These are phyloP conservation scores for Cheilosia grossa DNA, from an alignment of 2,888 invertebrate genomes.

Conservation along the genomic window DNA sequence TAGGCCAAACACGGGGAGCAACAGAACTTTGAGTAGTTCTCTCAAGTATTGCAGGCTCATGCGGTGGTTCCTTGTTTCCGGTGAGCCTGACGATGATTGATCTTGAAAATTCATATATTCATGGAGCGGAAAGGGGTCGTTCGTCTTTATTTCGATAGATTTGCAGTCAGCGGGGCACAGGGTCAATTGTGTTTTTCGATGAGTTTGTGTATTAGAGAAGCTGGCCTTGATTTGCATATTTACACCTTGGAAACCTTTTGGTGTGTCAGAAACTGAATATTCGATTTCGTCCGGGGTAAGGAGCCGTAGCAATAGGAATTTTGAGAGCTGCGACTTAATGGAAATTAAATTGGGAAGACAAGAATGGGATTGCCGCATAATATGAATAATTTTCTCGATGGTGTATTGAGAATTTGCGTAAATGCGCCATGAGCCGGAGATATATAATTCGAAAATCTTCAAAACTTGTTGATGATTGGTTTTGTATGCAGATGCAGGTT, in stretches of 20 bases:
- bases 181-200: slow-evolving; percentile 43
- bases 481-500: slow-evolving; percentile 1
- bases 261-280: background rate
- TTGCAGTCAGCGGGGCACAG: background rate
- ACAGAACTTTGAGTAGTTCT: slow-evolving; percentile 33
- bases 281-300: background rate
- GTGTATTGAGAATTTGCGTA: background rate
- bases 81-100: slow-evolving; percentile 62
- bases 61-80: slow-evolving; percentile 35
- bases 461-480: slow-evolving; percentile 11
- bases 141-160: slow-evolving; percentile 32
- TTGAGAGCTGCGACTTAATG: slow-evolving; percentile 49
- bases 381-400: slow-evolving; percentile 43
- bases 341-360: slow-evolving; percentile 65
- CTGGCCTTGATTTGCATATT: slow-evolving; percentile 58
- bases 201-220: slow-evolving; percentile 14
- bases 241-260: slow-evolving; percentile 45
- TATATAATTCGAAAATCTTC: slow-evolving; percentile 8
- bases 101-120: slow-evolving; percentile 52
- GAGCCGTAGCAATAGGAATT: background rate
- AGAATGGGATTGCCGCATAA: slow-evolving; percentile 23
- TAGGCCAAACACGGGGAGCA: background rate
- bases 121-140: slow-evolving; percentile 47
- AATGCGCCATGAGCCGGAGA: slow-evolving; percentile 9
- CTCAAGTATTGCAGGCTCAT: slow-evolving; percentile 24